Evolutionary conservation across 1,140 invertebrate genomes (phyloP), one percentile per base, ranked within the genome.

Genomic region (Bathynomus jamesi): DNA sequence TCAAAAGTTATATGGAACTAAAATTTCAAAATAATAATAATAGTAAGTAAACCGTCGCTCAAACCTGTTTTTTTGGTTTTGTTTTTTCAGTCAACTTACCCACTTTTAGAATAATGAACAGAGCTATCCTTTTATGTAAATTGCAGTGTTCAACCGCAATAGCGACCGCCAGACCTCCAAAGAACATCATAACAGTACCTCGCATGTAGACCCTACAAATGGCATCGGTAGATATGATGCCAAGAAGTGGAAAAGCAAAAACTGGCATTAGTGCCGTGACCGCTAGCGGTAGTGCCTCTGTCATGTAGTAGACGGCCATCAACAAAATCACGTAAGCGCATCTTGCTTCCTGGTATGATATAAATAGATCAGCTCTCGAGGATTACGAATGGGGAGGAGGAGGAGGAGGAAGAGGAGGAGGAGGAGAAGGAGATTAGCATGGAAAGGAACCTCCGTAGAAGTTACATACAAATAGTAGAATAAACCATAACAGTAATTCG

Each of bases 241-340:
- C 81, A 5, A 82, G 46, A 4, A 81, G 25, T 5, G 84, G 84
- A 67, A 83, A 82, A 5, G 84, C 69, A 27, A 83, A 79, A 0
- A 84, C 76, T 1, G 84, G 84, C 25, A 85, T 31, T 3, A 85
- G 77, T 29, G 84, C 79, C 28, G 85, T 85, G 21, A 84, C 82
- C 10, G 83, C 78, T 10, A 86, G 76, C 1, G 84, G 84, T 27
- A 85, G 67, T 1, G 80, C 80, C 78, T 85, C 84, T n/a, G 82
- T 81, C 75, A 84, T 80, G 83, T 84, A 85, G 69, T 79, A 85
- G 8, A 84, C 68, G 0, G 82, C 82, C 80, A 85, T 83, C 28
- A 85, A 64, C 2, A 82, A 21, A 7, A 85, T 74, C 1, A 80
- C 79, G 69, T 82, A 85, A 2, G 79, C 80, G 77, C 83, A 84